A percentile compares a stretch with the other conserved stretches of the same genome.
Evolutionary conservation across 2,888 invertebrate genomes (phyloP).

Genomic region (Tolmerus cingulatus): DNA sequence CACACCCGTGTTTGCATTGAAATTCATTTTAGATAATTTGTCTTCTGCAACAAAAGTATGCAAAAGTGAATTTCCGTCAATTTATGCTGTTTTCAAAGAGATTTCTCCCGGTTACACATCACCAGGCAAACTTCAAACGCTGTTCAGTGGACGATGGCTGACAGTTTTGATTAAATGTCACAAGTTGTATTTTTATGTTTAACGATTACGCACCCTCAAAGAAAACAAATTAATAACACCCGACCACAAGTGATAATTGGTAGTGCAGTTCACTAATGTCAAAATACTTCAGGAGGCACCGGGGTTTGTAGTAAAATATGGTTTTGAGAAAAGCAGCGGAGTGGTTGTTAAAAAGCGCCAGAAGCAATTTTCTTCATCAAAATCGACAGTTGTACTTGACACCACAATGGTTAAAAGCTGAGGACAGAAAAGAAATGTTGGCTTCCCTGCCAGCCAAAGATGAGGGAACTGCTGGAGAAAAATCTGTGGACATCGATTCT

Average conservation of each 20-base stretch:
- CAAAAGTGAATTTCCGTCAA: background rate
- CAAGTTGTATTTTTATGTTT: background rate
- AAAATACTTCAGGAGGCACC: background rate
- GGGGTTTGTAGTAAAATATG: background rate
- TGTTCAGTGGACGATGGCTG: background rate
- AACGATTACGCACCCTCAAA: background rate
- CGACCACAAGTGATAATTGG: background rate
- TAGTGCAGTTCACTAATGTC: background rate
- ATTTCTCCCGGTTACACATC: conserved; percentile 39
- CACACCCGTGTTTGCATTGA: conserved; percentile 60
- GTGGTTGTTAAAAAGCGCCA: background rate
- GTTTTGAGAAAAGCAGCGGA: background rate
- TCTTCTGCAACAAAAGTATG: background rate
- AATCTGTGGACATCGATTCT: conserved; percentile 74
- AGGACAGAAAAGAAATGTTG: conserved; percentile 67
- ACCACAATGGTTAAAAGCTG: conserved; percentile 59
- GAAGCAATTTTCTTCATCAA: background rate
- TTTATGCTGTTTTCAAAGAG: background rate
- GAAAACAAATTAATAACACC: background rate
- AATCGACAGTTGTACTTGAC: background rate
- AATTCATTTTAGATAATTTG: conserved; percentile 55
- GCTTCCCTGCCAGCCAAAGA: conserved; percentile 68
- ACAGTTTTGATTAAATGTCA: background rate
- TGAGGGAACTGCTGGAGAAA: conserved; percentile 82
- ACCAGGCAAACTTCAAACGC: conserved; percentile 29